Evolutionary conservation across 1,140 invertebrate genomes (phyloP).

Genomic region (Aculops lycopersici): DNA sequence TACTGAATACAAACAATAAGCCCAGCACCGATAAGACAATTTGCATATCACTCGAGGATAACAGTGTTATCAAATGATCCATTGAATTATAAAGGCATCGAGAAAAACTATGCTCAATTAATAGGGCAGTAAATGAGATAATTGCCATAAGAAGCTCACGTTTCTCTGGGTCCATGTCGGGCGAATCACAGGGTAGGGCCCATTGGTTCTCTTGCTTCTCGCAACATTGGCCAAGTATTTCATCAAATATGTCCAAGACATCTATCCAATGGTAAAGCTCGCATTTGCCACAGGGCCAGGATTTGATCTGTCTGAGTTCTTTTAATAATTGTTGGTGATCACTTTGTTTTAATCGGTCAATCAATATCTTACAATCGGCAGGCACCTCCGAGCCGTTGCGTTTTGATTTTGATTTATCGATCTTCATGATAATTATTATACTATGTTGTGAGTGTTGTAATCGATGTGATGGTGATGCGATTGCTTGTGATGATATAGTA

Average conservation of each 20-base stretch:
- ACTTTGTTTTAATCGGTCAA: slow-evolving; percentile 37
- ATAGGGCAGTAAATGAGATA: slow-evolving; percentile 44
- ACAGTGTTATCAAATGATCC: slow-evolving; percentile 46
- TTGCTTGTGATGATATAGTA: too few relatives aligned
- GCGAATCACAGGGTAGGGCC: slow-evolving; percentile 39
- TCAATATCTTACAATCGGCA: slow-evolving; percentile 41
- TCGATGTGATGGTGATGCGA: background rate
- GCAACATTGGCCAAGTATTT: slow-evolving; percentile 38
- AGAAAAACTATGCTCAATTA: slow-evolving; percentile 67
- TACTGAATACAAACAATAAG: slow-evolving; percentile 64
- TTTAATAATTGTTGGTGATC: slow-evolving; percentile 27
- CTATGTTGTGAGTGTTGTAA: slow-evolving; percentile 1
- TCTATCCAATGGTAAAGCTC: slow-evolving; percentile 67
- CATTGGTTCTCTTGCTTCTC: slow-evolving; percentile 31
- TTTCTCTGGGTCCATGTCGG: slow-evolving; percentile 26
- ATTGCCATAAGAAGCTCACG: slow-evolving; percentile 40
- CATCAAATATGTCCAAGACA: slow-evolving; percentile 48
- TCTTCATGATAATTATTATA: slow-evolving; percentile 31
- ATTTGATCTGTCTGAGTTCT: slow-evolving; percentile 37
- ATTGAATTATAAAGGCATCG: slow-evolving; percentile 64
- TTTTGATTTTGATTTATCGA: slow-evolving; percentile 47
- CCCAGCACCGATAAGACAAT: slow-evolving; percentile 55
- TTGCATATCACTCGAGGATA: slow-evolving; percentile 51
- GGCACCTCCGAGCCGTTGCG: slow-evolving; percentile 62
- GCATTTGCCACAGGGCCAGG: slow-evolving; percentile 63